Evolutionary conservation across 1,140 invertebrate species (phyloP).

Genomic region (Conus betulinus): DNA sequence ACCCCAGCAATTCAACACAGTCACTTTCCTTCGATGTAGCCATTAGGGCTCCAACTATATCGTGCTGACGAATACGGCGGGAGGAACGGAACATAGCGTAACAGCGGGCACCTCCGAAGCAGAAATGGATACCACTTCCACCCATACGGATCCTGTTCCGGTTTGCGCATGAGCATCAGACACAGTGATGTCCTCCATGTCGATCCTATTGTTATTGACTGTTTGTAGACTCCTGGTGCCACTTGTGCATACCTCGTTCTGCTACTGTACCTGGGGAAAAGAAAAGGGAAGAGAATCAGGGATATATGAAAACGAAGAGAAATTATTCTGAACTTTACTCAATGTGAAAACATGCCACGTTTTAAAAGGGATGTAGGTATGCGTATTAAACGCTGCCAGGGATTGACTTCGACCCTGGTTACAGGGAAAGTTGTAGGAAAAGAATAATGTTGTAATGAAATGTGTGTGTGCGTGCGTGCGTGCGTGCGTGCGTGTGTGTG

Average conservation of each 20-base stretch:
- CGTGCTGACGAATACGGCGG: background rate
- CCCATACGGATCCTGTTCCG: background rate
- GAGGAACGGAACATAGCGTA: background rate
- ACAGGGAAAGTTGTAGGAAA: background rate
- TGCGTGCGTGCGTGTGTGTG: no score
- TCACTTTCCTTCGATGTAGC: background rate
- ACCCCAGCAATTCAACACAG: background rate
- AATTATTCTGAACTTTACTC: background rate
- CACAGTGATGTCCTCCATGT: background rate
- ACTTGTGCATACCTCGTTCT: conserved; percentile 1
- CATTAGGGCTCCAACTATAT: background rate
- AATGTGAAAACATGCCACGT: background rate
- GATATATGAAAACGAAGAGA: background rate
- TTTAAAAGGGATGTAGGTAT: background rate
- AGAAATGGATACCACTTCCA: background rate
- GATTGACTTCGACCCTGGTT: background rate
- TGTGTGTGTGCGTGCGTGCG: no score
- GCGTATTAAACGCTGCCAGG: background rate
- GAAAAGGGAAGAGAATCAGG: background rate
- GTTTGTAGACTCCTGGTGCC: background rate
- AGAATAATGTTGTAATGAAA: background rate
- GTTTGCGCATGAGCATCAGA: background rate
- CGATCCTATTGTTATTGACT: background rate
- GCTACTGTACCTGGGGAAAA: background rate
- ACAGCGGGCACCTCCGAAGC: background rate